Evolutionary conservation across 2,888 invertebrate genomes (phyloP).

Genomic region (Amblyteles armatorius): DNA sequence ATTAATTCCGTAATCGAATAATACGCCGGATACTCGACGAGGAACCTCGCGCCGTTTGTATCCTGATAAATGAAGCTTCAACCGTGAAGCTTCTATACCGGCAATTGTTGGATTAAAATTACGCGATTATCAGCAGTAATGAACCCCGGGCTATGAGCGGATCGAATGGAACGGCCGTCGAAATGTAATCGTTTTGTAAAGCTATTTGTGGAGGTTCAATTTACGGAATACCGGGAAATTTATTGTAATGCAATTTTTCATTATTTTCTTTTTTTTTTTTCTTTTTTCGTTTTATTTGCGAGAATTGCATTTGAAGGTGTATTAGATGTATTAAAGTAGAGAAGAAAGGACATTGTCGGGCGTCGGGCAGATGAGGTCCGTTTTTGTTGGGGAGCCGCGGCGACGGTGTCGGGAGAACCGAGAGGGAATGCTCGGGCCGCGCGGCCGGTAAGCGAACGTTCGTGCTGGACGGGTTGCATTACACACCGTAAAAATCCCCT

Average conservation of each 20-base stretch:
- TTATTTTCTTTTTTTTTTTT: not conserved
- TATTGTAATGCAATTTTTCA: not conserved
- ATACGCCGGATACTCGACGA: slow-evolving; percentile 31
- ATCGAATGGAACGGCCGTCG: not conserved
- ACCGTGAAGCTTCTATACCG: not conserved
- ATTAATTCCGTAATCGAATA: slow-evolving; percentile 43
- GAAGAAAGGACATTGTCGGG: slow-evolving; percentile 25
- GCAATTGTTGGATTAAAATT: not conserved
- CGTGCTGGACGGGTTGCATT: slow-evolving; percentile 66
- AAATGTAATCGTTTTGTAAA: not conserved
- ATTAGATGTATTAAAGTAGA: slow-evolving; percentile 13
- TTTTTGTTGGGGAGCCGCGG: slow-evolving; percentile 17
- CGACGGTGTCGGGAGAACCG: not conserved
- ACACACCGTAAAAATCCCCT: slow-evolving; percentile 73
- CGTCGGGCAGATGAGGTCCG: slow-evolving; percentile 2
- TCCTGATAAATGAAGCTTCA: not conserved
- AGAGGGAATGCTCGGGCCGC: not conserved
- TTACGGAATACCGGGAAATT: not conserved
- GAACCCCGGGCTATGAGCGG: not conserved
- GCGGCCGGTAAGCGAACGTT: slow-evolving; percentile 53
- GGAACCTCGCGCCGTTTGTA: slow-evolving; percentile 14
- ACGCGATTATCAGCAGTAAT: not conserved
- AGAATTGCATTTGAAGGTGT: slow-evolving; percentile 1
- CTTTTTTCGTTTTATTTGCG: not conserved
- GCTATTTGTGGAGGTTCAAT: not conserved